Evolutionary conservation across 1,140 invertebrate species (phyloP), one percentile per base, ranked within the genome.

Genomic region (Subanguina moxae): DNA sequence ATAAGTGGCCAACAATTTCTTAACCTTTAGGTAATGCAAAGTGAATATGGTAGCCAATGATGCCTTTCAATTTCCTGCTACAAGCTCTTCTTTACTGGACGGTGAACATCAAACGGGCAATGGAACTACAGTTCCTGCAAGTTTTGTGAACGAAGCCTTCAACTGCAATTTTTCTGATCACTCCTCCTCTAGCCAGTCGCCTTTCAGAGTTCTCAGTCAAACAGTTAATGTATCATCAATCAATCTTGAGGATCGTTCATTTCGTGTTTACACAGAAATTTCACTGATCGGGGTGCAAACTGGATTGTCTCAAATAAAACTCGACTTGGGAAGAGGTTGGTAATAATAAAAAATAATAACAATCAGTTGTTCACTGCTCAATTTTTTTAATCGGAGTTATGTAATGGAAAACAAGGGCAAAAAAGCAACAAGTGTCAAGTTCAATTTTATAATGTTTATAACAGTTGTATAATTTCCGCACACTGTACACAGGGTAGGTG

Each of bases 241-340:
- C 25, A 23, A 69, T 19, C 73, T 69, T 30, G 13, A 30, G 25
- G 15, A 69, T 5, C 67, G 56, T 38, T 63, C 67, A 1, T 71
- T 71, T 27, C 69, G 68, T 21, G 68, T 71, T 25, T 65, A 42
- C 13, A 74, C 69, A n/a, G 69, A 71, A 32, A 21, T 71, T 52
- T 8, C 67, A 1, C 17, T 71, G 15, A 64, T 72, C 21, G 48
- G 70, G 17, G 58, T 71, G n/a, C 38, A 48, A 1, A 27, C 69
- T 38, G 66, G 32, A 32, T 43, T 73, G 25, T 19, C 21, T 17
- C 30, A 71, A n/a, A 19, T 71, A 38, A 64, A 48, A 32, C 46
- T 71, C 5, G 38, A 74, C 32, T 42, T 71, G 19, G 68, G 69
- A n/a, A 21, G 25, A 23, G 57, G 69, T 73, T 65, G n/a, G 32